These are phyloP conservation scores for Tetragonisca angustula DNA, from an alignment of 2,888 invertebrate species.

Conservation along the genomic window DNA sequence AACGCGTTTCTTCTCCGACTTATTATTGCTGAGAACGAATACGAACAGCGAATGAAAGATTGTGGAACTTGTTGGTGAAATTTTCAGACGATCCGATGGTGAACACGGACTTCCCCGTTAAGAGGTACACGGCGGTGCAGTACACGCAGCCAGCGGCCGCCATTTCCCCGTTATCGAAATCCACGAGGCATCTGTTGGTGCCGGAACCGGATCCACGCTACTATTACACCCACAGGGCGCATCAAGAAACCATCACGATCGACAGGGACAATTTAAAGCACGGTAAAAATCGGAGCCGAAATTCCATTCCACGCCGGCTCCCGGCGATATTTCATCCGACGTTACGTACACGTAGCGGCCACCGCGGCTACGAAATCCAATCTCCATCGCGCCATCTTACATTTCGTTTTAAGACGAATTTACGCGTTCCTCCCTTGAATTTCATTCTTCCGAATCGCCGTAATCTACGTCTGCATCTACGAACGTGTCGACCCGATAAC, in stretches of 20 bases:
- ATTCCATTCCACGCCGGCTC: conserved; percentile 12
- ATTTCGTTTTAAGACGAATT: neutral
- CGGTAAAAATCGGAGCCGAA: conserved; percentile 72
- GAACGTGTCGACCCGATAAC: neutral
- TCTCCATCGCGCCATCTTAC: neutral
- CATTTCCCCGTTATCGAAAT: conserved; percentile 90
- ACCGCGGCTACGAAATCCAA: neutral
- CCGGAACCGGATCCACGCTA: conserved; percentile 87
- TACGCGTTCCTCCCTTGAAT: neutral
- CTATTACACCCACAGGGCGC: conserved; percentile 87
- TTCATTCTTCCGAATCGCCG: too few species aligned
- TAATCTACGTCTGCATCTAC: neutral
- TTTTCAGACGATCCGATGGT: conserved; percentile 87
- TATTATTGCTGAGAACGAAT: neutral
- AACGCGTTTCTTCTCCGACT: neutral
- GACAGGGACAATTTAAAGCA: conserved; percentile 83
- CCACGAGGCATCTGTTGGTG: conserved; percentile 91
- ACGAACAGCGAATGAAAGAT: conserved; percentile 1
- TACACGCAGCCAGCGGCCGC: conserved; percentile 92
- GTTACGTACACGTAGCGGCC: too few species aligned
- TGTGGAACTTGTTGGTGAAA: conserved; percentile 36
- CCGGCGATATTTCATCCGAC: neutral
- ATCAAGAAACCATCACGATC: conserved; percentile 82
- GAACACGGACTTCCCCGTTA: conserved; percentile 91
- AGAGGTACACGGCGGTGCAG: conserved; percentile 91